phyloP scores from a whole-genome alignment of 2,797 vertebrate species.

The Enteromius viviparus region DNA sequence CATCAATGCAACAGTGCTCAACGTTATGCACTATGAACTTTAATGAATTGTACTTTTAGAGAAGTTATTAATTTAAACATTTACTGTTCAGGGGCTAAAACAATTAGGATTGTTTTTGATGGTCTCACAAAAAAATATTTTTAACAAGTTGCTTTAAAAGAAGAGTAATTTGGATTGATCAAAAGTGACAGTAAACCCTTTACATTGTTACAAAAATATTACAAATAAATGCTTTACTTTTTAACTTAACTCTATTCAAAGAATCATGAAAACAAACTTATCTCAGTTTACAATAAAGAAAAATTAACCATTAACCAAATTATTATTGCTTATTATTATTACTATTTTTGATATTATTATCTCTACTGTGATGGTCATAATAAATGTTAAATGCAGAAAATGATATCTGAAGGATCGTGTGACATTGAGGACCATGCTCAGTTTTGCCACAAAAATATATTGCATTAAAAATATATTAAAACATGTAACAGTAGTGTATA shows the following conservation, averaged over 20 bases:
- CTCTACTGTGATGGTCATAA: neutral
- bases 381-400: neutral
- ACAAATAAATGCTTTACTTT: neutral
- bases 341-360: too few species aligned
- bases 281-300: neutral
- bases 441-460: neutral
- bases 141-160: neutral
- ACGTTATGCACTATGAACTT: neutral
- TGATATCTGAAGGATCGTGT: neutral
- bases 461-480: neutral
- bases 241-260: neutral
- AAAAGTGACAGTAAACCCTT: neutral
- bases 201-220: neutral
- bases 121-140: neutral
- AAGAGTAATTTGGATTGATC: neutral
- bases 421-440: neutral
- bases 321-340: too few species aligned
- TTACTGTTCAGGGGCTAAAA: neutral
- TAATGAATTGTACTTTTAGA: neutral
- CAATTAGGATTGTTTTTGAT: neutral
- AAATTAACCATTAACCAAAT: neutral
- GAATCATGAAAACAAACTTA: neutral
- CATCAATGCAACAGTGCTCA: neutral
- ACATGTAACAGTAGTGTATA: neutral
- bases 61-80: neutral